These are phyloP conservation scores for Trichomalopsis sarcophagae DNA, from an alignment of 1,140 invertebrate genomes.

Conservation along the genomic window DNA sequence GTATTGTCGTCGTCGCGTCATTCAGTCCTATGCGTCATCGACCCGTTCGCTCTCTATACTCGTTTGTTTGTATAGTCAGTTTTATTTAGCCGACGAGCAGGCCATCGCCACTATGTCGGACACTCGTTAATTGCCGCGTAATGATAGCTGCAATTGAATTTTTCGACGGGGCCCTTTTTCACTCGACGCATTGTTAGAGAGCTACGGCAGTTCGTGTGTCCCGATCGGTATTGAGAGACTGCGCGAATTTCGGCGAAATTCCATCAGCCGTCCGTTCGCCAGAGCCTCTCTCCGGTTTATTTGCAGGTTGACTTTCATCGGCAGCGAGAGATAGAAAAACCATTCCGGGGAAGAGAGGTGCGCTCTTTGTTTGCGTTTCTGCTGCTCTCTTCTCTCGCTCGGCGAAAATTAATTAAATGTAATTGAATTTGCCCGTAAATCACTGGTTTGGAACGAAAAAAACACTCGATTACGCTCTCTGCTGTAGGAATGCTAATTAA, in stretches of 20 bases:
- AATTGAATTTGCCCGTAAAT: neutral
- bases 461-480: neutral
- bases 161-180: neutral
- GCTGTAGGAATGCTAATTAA: neutral
- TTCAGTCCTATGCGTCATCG: constrained; percentile 53
- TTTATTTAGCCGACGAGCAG: constrained; percentile 37
- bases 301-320: neutral
- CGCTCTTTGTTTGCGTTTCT: neutral
- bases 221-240: too few relatives aligned
- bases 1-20: constrained; percentile 35
- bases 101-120: constrained; percentile 36
- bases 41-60: constrained; percentile 23
- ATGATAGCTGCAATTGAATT: constrained; percentile 17
- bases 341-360: neutral
- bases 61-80: constrained; percentile 11
- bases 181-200: neutral
- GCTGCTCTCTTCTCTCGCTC: neutral
- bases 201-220: neutral
- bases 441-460: neutral
- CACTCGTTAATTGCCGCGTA: constrained; percentile 31
- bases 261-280: neutral
- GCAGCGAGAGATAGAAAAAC: neutral
- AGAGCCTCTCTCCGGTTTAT: neutral
- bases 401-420: constrained; percentile 9
- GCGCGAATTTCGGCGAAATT: neutral